phyloP scores from a whole-genome alignment of 1,140 invertebrate species.

The Drosophila triauraria region DNA sequence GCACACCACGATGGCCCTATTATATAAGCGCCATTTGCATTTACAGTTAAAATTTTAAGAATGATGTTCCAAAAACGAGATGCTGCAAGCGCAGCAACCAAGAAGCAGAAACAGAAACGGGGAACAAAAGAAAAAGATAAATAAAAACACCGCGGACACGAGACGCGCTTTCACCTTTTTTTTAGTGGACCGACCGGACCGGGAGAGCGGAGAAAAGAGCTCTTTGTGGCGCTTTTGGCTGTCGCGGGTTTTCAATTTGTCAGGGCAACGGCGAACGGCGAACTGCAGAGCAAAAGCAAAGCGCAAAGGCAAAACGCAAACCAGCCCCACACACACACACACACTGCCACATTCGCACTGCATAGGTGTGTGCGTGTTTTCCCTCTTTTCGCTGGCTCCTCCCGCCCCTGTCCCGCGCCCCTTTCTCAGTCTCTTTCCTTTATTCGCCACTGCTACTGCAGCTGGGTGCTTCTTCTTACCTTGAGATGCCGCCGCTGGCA shows the following conservation, averaged over 20 bases:
- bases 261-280: slow-evolving; percentile 52
- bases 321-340: slow-evolving; percentile 40
- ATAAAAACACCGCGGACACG: slow-evolving; percentile 32
- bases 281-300: slow-evolving; percentile 39
- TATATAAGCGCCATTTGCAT: slow-evolving; percentile 81
- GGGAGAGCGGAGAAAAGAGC: slow-evolving; percentile 53
- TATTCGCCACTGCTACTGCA: slow-evolving; percentile 47
- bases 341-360: slow-evolving; percentile 17
- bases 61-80: slow-evolving; percentile 26
- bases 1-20: slow-evolving; percentile 45
- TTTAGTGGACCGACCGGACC: slow-evolving; percentile 41
- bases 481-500: slow-evolving; percentile 79
- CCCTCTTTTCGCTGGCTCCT: slow-evolving; percentile 15
- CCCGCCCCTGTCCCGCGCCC: slow-evolving; percentile 19
- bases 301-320: slow-evolving; percentile 45
- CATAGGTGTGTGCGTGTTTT: slow-evolving; percentile 33
- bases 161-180: slow-evolving; percentile 77
- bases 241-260: slow-evolving; percentile 64
- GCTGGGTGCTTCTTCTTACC: slow-evolving; percentile 74
- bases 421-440: slow-evolving; percentile 22
- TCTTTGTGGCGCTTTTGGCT: slow-evolving; percentile 62
- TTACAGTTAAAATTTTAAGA: slow-evolving; percentile 42
- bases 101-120: slow-evolving; percentile 18
- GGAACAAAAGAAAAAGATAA: slow-evolving; percentile 8
- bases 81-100: slow-evolving; percentile 18